phyloP scores from a whole-genome alignment of 1,140 invertebrate species.

The Anadara kagoshimensis region DNA sequence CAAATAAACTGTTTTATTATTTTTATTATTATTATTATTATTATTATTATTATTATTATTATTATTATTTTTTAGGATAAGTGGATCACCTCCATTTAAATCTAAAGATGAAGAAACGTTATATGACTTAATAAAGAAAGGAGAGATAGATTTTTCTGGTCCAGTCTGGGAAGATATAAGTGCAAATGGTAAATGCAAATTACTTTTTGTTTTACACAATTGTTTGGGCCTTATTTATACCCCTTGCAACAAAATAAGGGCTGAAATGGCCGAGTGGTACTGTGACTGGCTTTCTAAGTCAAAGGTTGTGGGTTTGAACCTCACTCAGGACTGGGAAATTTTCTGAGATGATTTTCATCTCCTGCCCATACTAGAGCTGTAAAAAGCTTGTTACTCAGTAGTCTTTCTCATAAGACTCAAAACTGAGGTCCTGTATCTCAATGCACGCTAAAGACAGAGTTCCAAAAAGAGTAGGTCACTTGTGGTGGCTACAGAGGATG shows the following conservation, averaged over 20 bases:
- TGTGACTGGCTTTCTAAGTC: no score
- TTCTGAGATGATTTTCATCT: background rate
- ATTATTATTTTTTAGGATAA: conserved; percentile 54
- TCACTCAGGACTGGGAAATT: background rate
- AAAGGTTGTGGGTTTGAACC: background rate
- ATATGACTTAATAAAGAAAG: conserved; percentile 66
- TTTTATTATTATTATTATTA: background rate
- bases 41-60: background rate
- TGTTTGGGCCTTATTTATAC: background rate
- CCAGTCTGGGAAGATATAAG: conserved; percentile 54
- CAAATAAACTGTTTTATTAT: no score
- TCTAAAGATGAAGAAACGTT: conserved; percentile 61
- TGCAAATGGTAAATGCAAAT: conserved; percentile 52
- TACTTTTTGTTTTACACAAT: no score
- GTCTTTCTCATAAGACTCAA: no score
- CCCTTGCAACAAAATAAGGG: background rate
- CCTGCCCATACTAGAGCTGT: no score
- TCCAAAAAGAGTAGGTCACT: no score
- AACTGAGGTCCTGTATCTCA: no score
- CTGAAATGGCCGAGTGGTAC: background rate
- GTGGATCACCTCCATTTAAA: conserved; percentile 65
- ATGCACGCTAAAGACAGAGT: no score
- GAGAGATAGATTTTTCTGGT: conserved; percentile 60
- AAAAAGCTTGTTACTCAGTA: no score
- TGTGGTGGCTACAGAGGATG: no score